phyloP scores from a whole-genome alignment of 2,113 vertebrate genomes.

The Anoura caudifer region DNA sequence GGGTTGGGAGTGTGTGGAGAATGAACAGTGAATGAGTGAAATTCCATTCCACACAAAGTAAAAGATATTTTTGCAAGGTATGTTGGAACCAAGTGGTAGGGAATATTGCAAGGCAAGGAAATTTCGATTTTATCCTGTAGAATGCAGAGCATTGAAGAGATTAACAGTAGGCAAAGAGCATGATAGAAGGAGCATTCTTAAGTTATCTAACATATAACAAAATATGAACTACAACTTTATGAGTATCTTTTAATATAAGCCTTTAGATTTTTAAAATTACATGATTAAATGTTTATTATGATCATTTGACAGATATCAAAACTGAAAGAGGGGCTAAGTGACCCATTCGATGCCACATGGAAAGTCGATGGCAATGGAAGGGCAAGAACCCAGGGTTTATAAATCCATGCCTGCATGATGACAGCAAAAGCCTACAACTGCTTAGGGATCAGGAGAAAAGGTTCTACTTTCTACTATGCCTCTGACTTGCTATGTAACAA shows the following conservation, averaged over 20 bases:
- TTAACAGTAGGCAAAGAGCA: not conserved
- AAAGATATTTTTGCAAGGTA: not conserved
- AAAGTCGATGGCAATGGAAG: not conserved
- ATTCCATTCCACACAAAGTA: slow-evolving; percentile 20
- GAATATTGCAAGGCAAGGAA: not conserved
- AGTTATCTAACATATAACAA: slow-evolving; percentile 20
- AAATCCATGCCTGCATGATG: not conserved
- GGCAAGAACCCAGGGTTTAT: not conserved
- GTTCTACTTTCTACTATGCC: not conserved
- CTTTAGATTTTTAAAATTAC: not conserved
- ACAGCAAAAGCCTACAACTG: not conserved
- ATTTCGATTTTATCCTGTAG: not conserved
- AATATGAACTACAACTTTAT: slow-evolving; percentile 26
- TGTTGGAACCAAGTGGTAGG: not conserved
- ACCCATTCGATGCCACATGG: not conserved
- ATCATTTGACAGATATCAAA: not conserved
- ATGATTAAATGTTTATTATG: slow-evolving; percentile 27
- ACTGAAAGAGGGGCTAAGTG: not conserved
- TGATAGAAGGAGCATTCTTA: not conserved
- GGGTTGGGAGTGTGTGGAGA: not conserved
- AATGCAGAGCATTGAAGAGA: not conserved
- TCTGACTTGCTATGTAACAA: slow-evolving; percentile 16
- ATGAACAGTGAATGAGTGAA: not conserved
- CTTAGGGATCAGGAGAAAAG: not conserved
- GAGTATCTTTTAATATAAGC: not conserved